Evolutionary conservation across 2,797 vertebrate species (phyloP).

Genomic region (Sebastes melanostomus): DNA sequence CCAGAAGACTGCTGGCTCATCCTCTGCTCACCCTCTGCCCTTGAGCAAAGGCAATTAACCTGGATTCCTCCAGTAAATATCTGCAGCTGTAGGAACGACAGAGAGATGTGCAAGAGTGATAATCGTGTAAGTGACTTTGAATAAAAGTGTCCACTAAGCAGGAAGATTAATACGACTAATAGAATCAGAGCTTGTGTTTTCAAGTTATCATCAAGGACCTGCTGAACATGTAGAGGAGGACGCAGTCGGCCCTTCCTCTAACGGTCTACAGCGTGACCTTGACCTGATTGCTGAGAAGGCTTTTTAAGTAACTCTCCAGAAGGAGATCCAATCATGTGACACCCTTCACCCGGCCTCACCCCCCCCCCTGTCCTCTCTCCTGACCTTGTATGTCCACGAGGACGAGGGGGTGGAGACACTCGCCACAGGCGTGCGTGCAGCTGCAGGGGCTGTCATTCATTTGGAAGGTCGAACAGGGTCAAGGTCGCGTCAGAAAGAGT

Average conservation of each 20-base stretch:
- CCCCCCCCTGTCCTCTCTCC: conserved; percentile 47
- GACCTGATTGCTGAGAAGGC: conserved; percentile 80
- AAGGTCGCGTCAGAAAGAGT: conserved; percentile 58
- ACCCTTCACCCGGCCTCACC: conserved; percentile 66
- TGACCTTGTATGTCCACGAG: conserved; percentile 69
- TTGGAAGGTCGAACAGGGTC: conserved; percentile 63
- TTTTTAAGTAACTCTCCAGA: conserved; percentile 83
- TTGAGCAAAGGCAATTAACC: conserved; percentile 82
- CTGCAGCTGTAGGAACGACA: conserved; percentile 68
- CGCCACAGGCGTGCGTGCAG: conserved; percentile 39
- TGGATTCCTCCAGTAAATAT: conserved; percentile 79
- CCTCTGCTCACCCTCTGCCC: conserved; percentile 73
- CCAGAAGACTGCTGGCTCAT: conserved; percentile 82
- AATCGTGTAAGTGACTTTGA: conserved; percentile 78
- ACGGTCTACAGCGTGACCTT: conserved; percentile 69
- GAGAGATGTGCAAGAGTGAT: conserved; percentile 73
- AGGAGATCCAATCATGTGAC: conserved; percentile 82
- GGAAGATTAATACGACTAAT: conserved; percentile 74
- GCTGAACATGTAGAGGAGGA: conserved; percentile 56
- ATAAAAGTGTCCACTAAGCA: conserved; percentile 80
- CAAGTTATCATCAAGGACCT: conserved; percentile 62
- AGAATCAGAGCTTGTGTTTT: conserved; percentile 74
- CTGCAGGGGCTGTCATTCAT: conserved; percentile 57
- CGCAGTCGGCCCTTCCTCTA: conserved; percentile 2
- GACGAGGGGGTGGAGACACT: conserved; percentile 36